Evolutionary conservation across 1,140 invertebrate species (phyloP), one percentile per base, ranked within the genome.

Genomic region (Megathymus violae): DNA sequence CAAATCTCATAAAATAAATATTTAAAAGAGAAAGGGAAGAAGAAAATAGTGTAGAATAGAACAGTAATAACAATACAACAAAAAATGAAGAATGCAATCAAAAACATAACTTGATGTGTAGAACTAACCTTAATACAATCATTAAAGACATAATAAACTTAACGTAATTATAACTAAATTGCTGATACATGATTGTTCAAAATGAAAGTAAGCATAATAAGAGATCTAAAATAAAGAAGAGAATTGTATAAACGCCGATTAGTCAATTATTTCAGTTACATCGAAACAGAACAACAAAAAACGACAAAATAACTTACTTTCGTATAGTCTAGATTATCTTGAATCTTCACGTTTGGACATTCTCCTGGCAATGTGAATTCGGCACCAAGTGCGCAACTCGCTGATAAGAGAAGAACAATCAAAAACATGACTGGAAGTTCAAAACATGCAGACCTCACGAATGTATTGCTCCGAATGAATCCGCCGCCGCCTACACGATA

Each of bases 291-390:
- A 7, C 5, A 27, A 51, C 38, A 27, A 27, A 36, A 27, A 10
- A 17, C 27, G 19, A 52, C 15, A 36, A 31, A 7, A 25, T 61
- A 31, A 3, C 63, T 67, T 63, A 79, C 76, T 66, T 76, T 79
- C 0, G 76, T 79, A 63, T 76, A 74, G 41, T 79, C 76, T 2
- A 79, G 62, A 59, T 73, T 72, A 6, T 79, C 76, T 5, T 79
- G 74, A 47, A 79, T 71, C 54, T 74, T 76, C n/a, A 79, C 69
- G 54, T 64, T 50, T 10, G 76, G 76, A 67, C 76, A 79, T 67
- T 79, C 74, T 3, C 76, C 87, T 0, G 76, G 74, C 27, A 88
- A 47, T 2, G 78, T 79, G 11, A 75, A 75, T 11, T 78, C 74
- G 0, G 76, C 76, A 13, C 40, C 69, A 0, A 67, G 31, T 5